Evolutionary conservation across 2,888 invertebrate genomes (phyloP).

Genomic region (Apoderus coryli): DNA sequence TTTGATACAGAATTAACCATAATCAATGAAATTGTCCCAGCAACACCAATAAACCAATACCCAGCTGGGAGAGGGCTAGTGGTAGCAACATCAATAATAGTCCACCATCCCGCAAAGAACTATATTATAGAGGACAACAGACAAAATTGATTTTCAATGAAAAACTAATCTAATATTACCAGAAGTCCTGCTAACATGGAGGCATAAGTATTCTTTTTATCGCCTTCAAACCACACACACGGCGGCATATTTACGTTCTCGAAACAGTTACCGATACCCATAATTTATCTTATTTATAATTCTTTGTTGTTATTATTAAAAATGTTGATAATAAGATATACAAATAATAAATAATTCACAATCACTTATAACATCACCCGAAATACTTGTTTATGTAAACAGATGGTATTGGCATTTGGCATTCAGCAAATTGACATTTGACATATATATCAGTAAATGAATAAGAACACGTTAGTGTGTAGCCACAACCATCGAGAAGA

Average conservation of each 20-base stretch:
- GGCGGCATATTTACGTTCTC: constrained; percentile 62
- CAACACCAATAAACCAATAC: constrained; percentile 86
- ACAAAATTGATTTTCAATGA: too few species aligned
- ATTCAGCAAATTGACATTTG: not conserved
- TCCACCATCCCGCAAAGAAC: constrained; percentile 98
- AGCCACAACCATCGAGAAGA: too few species aligned
- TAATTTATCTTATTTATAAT: constrained; percentile 14
- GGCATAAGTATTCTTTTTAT: constrained; percentile 73
- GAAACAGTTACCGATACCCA: constrained; percentile 32
- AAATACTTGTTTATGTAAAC: too few species aligned
- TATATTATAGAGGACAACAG: constrained; percentile 31
- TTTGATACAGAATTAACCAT: constrained; percentile 98
- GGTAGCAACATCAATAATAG: constrained; percentile 86
- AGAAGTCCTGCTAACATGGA: constrained; percentile 75
- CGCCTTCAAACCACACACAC: constrained; percentile 75
- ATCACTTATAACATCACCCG: too few species aligned
- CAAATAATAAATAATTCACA: not conserved
- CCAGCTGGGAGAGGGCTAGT: constrained; percentile 53
- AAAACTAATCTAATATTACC: too few species aligned
- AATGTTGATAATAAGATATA: not conserved
- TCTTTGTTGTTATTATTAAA: not conserved
- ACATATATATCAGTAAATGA: too few species aligned
- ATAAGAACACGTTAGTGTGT: too few species aligned
- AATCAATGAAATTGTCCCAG: constrained; percentile 85
- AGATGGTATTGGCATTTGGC: constrained; percentile 1